Evolutionary conservation across 1,140 invertebrate genomes (phyloP).

Genomic region (Hetaerina americana): DNA sequence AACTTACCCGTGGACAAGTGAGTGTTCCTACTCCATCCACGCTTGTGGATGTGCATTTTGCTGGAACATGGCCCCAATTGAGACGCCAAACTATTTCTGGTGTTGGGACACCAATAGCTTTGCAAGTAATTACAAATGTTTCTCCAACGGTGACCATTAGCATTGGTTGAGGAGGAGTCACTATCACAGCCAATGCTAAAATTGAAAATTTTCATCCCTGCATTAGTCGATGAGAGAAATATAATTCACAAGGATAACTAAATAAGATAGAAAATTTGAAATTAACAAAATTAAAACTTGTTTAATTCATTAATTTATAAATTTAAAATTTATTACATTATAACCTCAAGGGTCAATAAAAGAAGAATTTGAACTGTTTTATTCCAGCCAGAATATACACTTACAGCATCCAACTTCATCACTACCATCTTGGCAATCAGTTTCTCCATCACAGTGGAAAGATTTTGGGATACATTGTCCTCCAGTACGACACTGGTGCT

Average conservation of each 20-base stretch:
- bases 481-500: conserved; percentile 64
- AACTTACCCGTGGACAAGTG: conserved; percentile 57
- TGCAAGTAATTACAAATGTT: conserved; percentile 65
- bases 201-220: no score
- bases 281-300: conserved; percentile 8
- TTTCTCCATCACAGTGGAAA: conserved; percentile 84
- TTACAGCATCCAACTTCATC: conserved; percentile 88
- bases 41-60: conserved; percentile 64
- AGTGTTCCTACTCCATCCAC: conserved; percentile 67
- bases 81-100: conserved; percentile 90
- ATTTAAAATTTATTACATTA: no score
- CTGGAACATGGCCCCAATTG: conserved; percentile 93
- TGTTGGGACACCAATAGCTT: conserved; percentile 74
- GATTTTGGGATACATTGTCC: conserved; percentile 84
- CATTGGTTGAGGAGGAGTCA: conserved; percentile 52
- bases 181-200: conserved; percentile 45
- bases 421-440: conserved; percentile 75
- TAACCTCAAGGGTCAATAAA: no score
- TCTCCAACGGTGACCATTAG: conserved; percentile 54
- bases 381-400: no score
- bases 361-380: no score
- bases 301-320: no score
- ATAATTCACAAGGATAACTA: conserved; percentile 6
- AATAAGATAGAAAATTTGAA: conserved; percentile 9
- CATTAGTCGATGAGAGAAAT: no score